Evolutionary conservation across 2,888 invertebrate species (phyloP).

Genomic region (Drosophila falleni): DNA sequence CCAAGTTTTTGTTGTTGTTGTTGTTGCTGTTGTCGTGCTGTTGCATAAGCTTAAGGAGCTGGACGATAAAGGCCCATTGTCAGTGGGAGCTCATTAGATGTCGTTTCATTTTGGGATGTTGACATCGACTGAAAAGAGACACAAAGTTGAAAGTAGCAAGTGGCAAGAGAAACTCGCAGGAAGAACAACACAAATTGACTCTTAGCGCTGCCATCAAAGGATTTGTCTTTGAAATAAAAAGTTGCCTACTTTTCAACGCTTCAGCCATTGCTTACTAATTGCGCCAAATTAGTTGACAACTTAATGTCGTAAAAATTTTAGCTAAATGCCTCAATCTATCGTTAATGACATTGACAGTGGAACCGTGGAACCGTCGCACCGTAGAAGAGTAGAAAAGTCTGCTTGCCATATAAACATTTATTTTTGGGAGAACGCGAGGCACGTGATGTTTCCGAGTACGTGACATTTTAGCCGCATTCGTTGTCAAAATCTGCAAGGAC

Average conservation of each 20-base stretch:
- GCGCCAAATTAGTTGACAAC: slow-evolving; percentile 82
- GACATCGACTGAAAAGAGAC: slow-evolving; percentile 15
- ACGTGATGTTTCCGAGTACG: slow-evolving; percentile 61
- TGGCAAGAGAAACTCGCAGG: not conserved
- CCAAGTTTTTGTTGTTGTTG: slow-evolving; percentile 27
- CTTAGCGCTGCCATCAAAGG: slow-evolving; percentile 77
- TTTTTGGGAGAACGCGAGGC: slow-evolving; percentile 32
- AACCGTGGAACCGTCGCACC: not conserved
- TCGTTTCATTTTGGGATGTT: slow-evolving; percentile 37
- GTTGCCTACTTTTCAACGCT: slow-evolving; percentile 37
- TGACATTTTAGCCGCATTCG: slow-evolving; percentile 57
- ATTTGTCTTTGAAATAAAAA: slow-evolving; percentile 50
- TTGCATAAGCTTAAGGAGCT: slow-evolving; percentile 24
- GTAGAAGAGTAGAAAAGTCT: not conserved
- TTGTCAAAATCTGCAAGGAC: slow-evolving; percentile 71
- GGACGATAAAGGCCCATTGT: slow-evolving; percentile 27
- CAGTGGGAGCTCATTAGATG: slow-evolving; percentile 56
- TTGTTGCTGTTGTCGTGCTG: slow-evolving; percentile 16
- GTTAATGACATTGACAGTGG: slow-evolving; percentile 72
- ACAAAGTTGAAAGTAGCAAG: slow-evolving; percentile 13
- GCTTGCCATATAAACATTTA: slow-evolving; percentile 18
- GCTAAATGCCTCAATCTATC: slow-evolving; percentile 78
- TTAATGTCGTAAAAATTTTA: slow-evolving; percentile 77
- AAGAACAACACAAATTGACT: slow-evolving; percentile 62
- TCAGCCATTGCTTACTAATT: slow-evolving; percentile 61